Evolutionary conservation across 2,888 invertebrate genomes (phyloP), one percentile per base, ranked within the genome.

Genomic region (Polyploca ridens): DNA sequence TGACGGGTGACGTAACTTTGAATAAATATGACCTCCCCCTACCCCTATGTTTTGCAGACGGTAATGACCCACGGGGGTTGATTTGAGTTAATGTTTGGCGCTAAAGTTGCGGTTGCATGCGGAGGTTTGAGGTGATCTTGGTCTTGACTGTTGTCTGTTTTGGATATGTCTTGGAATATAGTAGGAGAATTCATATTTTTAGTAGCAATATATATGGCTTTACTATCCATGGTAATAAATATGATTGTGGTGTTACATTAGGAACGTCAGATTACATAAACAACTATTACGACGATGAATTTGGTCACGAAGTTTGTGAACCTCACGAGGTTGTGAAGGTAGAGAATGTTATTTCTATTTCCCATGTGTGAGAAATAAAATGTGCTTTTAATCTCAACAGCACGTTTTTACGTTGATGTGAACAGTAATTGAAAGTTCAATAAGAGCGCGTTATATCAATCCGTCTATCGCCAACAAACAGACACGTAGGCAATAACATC

Each of bases 401-500:
- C 33, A 35, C 6, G 10, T 10, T 74, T 69, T 64, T 66, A 67
- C 68, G 64, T 69, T 68, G 75, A 71, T 71, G 70, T 64, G 64
- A 72, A 67, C 71, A 72, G 70, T 71, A 68, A 66, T 70, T 73
- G 70, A 76, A 84, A 84, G 78, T 86, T 82, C 81, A 87, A 88
- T 88, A 87, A 83, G 84, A 82, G 71, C 78, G 64, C 76, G 79
- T 83, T 82, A 86, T 77, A 76, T 81, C 84, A 72, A 72, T 81
- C 79, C 68, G 75, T 72, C 75, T 74, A 69, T 69, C 78, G 78
- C 13, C 41, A 81, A 81, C 84, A 80, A 79, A 80, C 78, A 74
- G 79, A 82, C 83, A 81, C 79, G 84, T 84, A 84, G 78, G 82
- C 84, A 88, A 87, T 90, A 88, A 83, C 82, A 81, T 77, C 76